Base-by-base conservation (phyloP, 2,113 vertebrate genomes). In the Sturnus vulgaris region DNA sequence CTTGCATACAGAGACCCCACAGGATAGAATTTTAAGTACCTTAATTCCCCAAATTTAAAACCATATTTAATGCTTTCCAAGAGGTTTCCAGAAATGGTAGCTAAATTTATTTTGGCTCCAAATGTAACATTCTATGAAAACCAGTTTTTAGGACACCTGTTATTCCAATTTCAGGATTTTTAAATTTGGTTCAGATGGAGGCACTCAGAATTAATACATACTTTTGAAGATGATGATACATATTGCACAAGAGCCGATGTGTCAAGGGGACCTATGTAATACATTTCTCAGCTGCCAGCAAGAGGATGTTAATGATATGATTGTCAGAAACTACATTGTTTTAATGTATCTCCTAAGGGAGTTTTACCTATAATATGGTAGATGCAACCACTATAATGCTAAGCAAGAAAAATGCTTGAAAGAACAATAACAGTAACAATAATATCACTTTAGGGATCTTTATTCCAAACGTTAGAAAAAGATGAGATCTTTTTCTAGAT, bases 211-310 rank as follows among this genome's bases (percentile, higher is more conserved):
- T 63, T 44, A 94, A 65, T 73, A 86, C 39, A 82, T 6, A 2
- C 42, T 86, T 93, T 50, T 47, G 75, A 91, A 87, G 87, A 77
- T 46, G 72, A 82, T 80, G 33, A 66, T 65, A 76, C 17, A 37
- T 82, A 85, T 85, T 86, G 82, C 71, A 63, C 46, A 87, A 92
- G 66, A 95, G 27, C 71, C 96, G 68, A 91, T 90, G 79, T 88
- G 88, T 90, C 52, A 83, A 46, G 91, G 60, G n/a, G 39, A 65
- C n/a, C 47, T 86, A 46, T 64, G 56, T 59, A 70, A 85, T 22
- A 90, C 5, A 77, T 73, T 90, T 94, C 90, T 88, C 47, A 70
- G 15, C 50, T 73, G 79, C 68, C 75, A 88, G 71, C 25, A 61
- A 44, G 75, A 55, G 9, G 44, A 88, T 86, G 42, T 60, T 85